These are phyloP conservation scores for Trididemnum nubilum DNA, from an alignment of 23 tunicate genomes.

Conservation along the genomic window DNA sequence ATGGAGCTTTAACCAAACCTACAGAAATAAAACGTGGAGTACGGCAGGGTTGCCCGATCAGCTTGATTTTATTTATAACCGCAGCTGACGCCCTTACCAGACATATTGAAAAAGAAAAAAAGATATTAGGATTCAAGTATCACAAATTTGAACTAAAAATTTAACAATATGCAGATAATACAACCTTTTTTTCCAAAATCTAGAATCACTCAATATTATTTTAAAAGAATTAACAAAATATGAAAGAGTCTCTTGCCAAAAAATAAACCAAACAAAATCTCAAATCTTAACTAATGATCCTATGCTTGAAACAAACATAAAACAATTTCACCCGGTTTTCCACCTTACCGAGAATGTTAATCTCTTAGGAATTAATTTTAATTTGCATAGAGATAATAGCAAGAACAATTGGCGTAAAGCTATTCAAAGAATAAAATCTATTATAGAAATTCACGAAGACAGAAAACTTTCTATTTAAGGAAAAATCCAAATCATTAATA, in stretches of 20 bases:
- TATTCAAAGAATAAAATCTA: too few species aligned
- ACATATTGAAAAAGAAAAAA: conserved; percentile 8
- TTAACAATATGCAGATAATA: background rate
- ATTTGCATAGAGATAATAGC: background rate
- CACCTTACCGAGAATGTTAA: background rate
- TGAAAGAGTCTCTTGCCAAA: background rate
- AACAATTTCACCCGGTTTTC: background rate
- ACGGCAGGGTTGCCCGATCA: conserved; percentile 43
- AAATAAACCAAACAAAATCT: background rate
- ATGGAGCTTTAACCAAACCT: background rate
- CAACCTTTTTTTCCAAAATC: background rate
- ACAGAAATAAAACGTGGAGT: conserved; percentile 24
- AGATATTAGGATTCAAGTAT: background rate
- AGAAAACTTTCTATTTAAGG: background rate
- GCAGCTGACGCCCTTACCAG: conserved; percentile 20
- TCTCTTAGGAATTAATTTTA: background rate
- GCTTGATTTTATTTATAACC: conserved; percentile 27
- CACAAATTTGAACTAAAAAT: background rate
- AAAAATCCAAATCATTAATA: background rate
- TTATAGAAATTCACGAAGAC: background rate
- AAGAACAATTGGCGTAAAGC: background rate
- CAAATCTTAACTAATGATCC: background rate
- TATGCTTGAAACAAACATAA: too few species aligned
- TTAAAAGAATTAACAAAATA: background rate
- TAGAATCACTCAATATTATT: background rate